Percentiles rank a stretch among this genome's conserved stretches.
Conservation (phyloP, 1,140 invertebrate genomes). For the Drosophila murphyi region DNA sequence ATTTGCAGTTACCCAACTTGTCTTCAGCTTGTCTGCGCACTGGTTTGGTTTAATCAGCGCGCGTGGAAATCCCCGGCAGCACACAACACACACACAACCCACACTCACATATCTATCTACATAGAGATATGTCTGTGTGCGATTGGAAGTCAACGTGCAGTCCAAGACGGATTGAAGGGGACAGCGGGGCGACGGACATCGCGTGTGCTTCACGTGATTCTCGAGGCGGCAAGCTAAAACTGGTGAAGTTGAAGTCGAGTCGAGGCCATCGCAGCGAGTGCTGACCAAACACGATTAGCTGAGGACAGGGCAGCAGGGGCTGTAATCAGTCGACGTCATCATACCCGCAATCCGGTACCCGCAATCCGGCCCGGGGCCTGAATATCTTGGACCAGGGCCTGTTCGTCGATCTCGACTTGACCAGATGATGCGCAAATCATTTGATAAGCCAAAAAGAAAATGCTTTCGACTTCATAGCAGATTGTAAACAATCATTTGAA, state of each 20-base stretch:
- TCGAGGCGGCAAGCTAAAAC: background rate
- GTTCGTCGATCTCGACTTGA: background rate
- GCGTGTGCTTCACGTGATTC: constrained; percentile 59
- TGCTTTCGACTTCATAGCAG: no score
- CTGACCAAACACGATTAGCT: background rate
- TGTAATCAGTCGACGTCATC: background rate
- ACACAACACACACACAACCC: constrained; percentile 5
- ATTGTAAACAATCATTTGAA: no score
- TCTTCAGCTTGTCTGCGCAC: constrained; percentile 1
- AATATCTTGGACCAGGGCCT: constrained; percentile 44
- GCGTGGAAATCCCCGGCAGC: background rate
- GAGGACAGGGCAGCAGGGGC: no score
- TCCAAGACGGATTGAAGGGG: no score
- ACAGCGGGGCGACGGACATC: constrained; percentile 4
- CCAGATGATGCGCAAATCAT: constrained; percentile 42
- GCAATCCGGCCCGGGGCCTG: constrained; percentile 34
- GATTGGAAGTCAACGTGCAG: no score
- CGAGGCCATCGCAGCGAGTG: no score
- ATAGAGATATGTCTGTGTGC: no score
- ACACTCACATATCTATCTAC: background rate
- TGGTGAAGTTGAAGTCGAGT: background rate
- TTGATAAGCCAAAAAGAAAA: constrained; percentile 23
- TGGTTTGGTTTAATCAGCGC: constrained; percentile 29
- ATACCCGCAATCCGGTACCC: background rate
- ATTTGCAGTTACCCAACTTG: constrained; percentile 15